phyloP scores from a whole-genome alignment of 2,797 vertebrate species.

The Hypotaenidia philippensis region DNA sequence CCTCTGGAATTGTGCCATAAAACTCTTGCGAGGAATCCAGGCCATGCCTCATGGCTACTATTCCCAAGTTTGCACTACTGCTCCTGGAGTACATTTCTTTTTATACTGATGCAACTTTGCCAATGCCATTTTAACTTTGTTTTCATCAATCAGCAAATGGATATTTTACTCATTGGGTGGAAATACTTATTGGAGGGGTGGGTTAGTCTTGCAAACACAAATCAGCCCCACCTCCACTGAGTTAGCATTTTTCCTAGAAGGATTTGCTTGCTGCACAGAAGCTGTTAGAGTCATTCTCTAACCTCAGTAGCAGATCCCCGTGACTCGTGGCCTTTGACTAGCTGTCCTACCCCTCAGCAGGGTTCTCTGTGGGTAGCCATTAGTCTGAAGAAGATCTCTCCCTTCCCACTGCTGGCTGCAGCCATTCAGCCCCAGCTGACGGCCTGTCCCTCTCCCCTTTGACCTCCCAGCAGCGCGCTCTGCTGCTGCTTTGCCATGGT shows the following conservation, averaged over 20 bases:
- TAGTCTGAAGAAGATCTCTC: background rate
- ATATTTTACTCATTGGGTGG: background rate
- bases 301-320: rapidly evolving
- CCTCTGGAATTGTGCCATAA: background rate
- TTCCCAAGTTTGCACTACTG: background rate
- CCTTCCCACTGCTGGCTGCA: rapidly evolving
- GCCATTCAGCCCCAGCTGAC: background rate
- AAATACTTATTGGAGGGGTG: background rate
- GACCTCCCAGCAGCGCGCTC: rapidly evolving
- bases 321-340: background rate
- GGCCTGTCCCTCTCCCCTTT: rapidly evolving
- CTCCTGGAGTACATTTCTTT: background rate
- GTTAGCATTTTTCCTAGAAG: background rate
- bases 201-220: rapidly evolving
- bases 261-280: background rate
- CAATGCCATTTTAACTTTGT: background rate
- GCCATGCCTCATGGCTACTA: background rate
- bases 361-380: background rate
- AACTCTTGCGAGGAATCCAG: background rate
- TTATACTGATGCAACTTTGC: background rate
- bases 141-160: background rate
- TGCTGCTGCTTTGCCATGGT: background rate
- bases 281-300: background rate
- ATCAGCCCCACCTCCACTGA: background rate
- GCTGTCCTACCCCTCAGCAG: background rate